Conservation (phyloP, 1,140 invertebrate species). For the Cotesia typhae region DNA sequence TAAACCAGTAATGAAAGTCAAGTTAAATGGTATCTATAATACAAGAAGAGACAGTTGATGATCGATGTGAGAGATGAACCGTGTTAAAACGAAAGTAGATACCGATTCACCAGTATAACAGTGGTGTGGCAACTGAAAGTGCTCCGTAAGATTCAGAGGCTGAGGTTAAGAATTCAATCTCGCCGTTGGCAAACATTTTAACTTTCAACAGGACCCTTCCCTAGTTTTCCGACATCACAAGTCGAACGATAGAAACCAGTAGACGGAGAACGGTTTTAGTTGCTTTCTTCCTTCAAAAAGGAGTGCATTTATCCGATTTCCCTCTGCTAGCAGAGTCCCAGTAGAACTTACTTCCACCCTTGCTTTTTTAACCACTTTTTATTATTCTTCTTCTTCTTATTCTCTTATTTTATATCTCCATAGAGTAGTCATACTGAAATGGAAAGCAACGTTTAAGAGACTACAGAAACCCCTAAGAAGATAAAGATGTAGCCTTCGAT, state of each 20-base stretch:
- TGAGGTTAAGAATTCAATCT: slow-evolving; percentile 52
- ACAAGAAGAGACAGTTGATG: slow-evolving; percentile 13
- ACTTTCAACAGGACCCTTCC: slow-evolving; percentile 39
- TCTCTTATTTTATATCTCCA: slow-evolving; percentile 15
- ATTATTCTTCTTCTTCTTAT: slow-evolving; percentile 15
- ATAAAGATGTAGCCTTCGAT: not conserved
- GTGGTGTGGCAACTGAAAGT: slow-evolving; percentile 38
- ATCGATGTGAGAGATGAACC: slow-evolving; percentile 28
- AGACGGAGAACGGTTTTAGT: slow-evolving; percentile 28
- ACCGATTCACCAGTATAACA: slow-evolving; percentile 29
- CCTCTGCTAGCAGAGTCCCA: slow-evolving; percentile 11
- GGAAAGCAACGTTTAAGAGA: not conserved
- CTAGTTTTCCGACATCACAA: slow-evolving; percentile 24
- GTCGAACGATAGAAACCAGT: slow-evolving; percentile 23
- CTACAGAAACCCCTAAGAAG: not conserved
- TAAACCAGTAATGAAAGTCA: slow-evolving; percentile 23
- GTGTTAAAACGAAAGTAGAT: slow-evolving; percentile 34
- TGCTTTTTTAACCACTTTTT: not conserved
- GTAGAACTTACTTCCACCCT: slow-evolving; percentile 18
- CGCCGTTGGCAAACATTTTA: slow-evolving; percentile 48
- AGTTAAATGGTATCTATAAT: too few species aligned
- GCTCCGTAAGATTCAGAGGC: slow-evolving; percentile 36
- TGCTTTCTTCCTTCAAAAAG: slow-evolving; percentile 32
- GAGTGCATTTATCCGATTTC: slow-evolving; percentile 42
- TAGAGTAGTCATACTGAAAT: not conserved